These are phyloP conservation scores for Lochmaea capreae DNA, from an alignment of 2,888 invertebrate species.

Conservation along the genomic window DNA sequence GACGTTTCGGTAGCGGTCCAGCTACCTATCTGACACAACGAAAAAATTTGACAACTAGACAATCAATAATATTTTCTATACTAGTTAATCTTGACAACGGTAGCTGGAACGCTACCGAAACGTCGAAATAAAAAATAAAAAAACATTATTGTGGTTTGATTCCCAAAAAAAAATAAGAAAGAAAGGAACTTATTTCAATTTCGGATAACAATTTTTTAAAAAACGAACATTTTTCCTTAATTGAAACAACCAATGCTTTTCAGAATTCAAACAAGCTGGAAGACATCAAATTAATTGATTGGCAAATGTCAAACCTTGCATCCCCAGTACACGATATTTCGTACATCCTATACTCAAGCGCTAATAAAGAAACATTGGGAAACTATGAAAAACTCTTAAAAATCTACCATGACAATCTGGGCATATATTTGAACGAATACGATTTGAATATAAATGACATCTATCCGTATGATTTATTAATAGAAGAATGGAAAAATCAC, in stretches of 20 bases:
- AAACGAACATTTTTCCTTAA: no score
- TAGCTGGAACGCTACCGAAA: no score
- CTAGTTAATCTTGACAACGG: no score
- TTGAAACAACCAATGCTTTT: constrained; percentile 40
- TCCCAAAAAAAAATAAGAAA: no score
- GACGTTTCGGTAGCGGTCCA: no score
- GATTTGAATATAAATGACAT: constrained; percentile 52
- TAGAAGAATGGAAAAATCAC: constrained; percentile 53
- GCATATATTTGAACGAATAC: constrained; percentile 47
- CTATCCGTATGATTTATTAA: constrained; percentile 54
- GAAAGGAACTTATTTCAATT: no score
- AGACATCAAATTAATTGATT: constrained; percentile 41
- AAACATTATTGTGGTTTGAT: no score
- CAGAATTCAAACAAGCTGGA: constrained; percentile 23
- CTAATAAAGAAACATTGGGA: constrained; percentile 52
- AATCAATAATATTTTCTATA: no score
- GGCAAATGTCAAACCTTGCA: constrained; percentile 32
- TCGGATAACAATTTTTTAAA: no score
- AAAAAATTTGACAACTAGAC: no score
- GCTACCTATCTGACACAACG: no score
- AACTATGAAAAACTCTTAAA: constrained; percentile 55
- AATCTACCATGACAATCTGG: constrained; percentile 57
- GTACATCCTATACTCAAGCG: constrained; percentile 59
- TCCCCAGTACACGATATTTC: constrained; percentile 57
- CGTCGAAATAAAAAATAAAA: no score